Evolutionary conservation across 2,113 vertebrate genomes (phyloP).

Genomic region (Psettodes erumei): DNA sequence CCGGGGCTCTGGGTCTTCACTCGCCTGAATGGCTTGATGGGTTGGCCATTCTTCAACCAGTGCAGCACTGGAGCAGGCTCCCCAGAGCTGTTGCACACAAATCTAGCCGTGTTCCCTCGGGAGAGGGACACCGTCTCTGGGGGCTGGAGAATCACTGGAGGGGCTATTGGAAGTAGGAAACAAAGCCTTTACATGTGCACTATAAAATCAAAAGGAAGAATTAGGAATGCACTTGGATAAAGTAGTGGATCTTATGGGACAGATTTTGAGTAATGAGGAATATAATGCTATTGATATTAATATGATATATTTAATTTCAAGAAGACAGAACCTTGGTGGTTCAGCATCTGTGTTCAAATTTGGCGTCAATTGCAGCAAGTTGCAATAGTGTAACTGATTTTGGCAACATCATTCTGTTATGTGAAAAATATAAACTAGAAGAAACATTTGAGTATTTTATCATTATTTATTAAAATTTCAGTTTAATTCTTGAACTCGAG

Average conservation of each 20-base stretch:
- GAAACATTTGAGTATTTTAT: too few relatives aligned
- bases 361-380: too few relatives aligned
- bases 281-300: neutral
- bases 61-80: constrained; percentile 87
- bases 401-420: neutral
- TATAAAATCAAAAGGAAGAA: neutral
- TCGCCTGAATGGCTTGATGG: constrained; percentile 87
- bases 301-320: too few relatives aligned
- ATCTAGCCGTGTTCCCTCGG: constrained; percentile 93
- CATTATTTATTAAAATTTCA: too few relatives aligned
- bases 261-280: neutral
- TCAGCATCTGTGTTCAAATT: neutral
- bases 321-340: neutral
- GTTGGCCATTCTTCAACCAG: constrained; percentile 92
- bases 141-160: constrained; percentile 91
- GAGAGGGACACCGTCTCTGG: constrained; percentile 94
- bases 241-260: neutral
- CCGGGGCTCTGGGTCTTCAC: constrained; percentile 92
- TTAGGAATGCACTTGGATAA: neutral
- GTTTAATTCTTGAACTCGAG: too few relatives aligned
- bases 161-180: constrained; percentile 78
- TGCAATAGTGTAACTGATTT: too few relatives aligned
- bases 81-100: constrained; percentile 93
- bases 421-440: neutral
- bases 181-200: neutral